phyloP scores from a whole-genome alignment of 1,140 invertebrate species.

The Heliconius nattereri region DNA sequence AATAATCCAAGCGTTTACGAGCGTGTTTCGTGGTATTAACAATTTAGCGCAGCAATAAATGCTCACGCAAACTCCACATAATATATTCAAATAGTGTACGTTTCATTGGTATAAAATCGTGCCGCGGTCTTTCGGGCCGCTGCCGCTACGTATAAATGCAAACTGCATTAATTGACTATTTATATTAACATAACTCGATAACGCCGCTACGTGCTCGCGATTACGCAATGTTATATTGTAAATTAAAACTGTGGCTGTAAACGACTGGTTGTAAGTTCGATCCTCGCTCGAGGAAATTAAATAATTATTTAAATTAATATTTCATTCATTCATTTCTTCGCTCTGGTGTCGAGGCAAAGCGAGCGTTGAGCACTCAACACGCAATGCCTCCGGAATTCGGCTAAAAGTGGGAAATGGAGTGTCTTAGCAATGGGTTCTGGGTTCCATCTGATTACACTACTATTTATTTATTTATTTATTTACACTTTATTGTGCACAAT shows the following conservation, averaged over 20 bases:
- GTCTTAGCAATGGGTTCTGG: no score
- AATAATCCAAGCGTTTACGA: conserved; percentile 54
- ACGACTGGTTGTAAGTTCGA: no score
- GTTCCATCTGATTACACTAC: no score
- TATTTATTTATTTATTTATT: no score
- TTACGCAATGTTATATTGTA: conserved; percentile 37
- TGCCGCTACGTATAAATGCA: conserved; percentile 21
- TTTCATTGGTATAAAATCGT: conserved; percentile 43
- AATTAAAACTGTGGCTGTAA: conserved; percentile 6
- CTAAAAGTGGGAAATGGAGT: no score
- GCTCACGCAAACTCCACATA: conserved; percentile 57
- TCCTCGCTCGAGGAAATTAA: no score
- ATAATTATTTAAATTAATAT: no score
- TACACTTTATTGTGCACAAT: no score
- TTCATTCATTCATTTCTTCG: no score
- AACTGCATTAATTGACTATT: conserved; percentile 41
- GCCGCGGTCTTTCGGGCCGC: conserved; percentile 35
- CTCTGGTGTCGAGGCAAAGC: no score
- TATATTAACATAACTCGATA: conserved; percentile 39
- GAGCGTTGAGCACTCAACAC: no score
- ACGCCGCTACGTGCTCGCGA: conserved; percentile 23
- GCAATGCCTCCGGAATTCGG: no score
- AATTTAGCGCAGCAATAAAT: conserved; percentile 64
- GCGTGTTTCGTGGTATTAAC: conserved; percentile 63
- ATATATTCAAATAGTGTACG: conserved; percentile 44